Evolutionary conservation across 2,888 invertebrate genomes (phyloP).

Genomic region (Phorcus lineatus): DNA sequence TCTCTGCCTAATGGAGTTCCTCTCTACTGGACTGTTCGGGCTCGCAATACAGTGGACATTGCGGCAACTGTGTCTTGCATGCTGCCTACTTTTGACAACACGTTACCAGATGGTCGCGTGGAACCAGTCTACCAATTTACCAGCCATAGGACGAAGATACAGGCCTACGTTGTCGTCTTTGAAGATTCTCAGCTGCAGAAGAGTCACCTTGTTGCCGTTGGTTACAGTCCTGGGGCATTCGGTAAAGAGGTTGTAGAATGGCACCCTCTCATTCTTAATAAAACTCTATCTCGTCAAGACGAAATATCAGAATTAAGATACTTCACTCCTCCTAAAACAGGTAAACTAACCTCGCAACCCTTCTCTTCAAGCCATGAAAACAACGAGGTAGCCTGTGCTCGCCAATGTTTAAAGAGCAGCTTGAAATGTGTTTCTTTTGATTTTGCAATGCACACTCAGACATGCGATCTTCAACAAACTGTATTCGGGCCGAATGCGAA

Average conservation of each 20-base stretch:
- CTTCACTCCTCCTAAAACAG: slow-evolving; percentile 48
- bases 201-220: slow-evolving; percentile 39
- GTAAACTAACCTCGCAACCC: slow-evolving; percentile 46
- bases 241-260: slow-evolving; percentile 38
- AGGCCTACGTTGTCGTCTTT: slow-evolving; percentile 50
- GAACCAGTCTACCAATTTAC: slow-evolving; percentile 52
- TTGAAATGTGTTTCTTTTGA: slow-evolving; percentile 56
- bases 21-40: slow-evolving; percentile 59
- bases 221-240: no score
- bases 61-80: no score
- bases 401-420: slow-evolving; percentile 43
- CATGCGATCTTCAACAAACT: slow-evolving; percentile 53
- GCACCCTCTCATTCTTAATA: slow-evolving; percentile 38
- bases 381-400: slow-evolving; percentile 45
- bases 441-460: slow-evolving; percentile 52
- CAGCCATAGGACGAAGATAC: slow-evolving; percentile 53
- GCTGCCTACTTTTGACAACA: slow-evolving; percentile 58
- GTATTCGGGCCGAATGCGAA: slow-evolving; percentile 51
- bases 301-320: slow-evolving; percentile 35
- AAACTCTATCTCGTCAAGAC: slow-evolving; percentile 34
- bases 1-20: no score
- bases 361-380: slow-evolving; percentile 36
- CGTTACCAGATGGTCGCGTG: slow-evolving; percentile 60
- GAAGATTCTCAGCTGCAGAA: slow-evolving; percentile 57
- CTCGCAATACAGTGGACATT: slow-evolving; percentile 59